Base-by-base conservation (phyloP, 2,113 vertebrate species). In the Colaptes auratus region DNA sequence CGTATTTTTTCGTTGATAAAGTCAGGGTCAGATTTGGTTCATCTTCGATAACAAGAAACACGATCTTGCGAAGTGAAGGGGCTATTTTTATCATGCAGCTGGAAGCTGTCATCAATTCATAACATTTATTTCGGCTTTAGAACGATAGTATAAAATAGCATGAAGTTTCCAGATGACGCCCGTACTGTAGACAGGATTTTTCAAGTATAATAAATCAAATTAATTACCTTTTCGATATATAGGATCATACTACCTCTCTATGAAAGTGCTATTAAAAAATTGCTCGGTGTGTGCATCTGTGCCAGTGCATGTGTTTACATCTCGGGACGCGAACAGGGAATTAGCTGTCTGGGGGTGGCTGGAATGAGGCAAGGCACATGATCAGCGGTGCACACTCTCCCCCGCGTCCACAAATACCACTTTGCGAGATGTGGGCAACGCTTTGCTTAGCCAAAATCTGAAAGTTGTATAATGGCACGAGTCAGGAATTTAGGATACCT, bases 61-160 rank as follows among this genome's bases (percentile, higher is more conserved):
- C n/a, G 92, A 97, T 75, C 88, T 90, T 86, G 86, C 89, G 95
- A 97, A 97, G 96, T 12, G 72, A 96, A 92, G 77, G 82, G 95
- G 89, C 96, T 98, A 96, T 97, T 98, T 97, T 97, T 97, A 97
- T 93, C 89, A 65, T 95, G 92, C 96, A 97, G 95, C 94, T 97
- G 95, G 96, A 97, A 96, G 96, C 96, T 97, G 95, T 97, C 96
- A 95, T 96, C 96, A 95, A 92, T 97, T 97, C 81, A 74, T 96
- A 97, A 96, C 86, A 84, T 97, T 97, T 97, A 97, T 97, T 96
- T 96, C 96, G 85, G 85, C 94, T 96, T 96, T 65, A 97, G 93
- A 96, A 88, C 63, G 81, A 96, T 87, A 90, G 96, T 77, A 92
- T 95, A 97, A 97, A 97, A 97, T 92, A 94, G 88, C 97, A 95